Evolutionary conservation across 2,113 vertebrate genomes (phyloP).

Genomic region (Laticauda laticaudata): DNA sequence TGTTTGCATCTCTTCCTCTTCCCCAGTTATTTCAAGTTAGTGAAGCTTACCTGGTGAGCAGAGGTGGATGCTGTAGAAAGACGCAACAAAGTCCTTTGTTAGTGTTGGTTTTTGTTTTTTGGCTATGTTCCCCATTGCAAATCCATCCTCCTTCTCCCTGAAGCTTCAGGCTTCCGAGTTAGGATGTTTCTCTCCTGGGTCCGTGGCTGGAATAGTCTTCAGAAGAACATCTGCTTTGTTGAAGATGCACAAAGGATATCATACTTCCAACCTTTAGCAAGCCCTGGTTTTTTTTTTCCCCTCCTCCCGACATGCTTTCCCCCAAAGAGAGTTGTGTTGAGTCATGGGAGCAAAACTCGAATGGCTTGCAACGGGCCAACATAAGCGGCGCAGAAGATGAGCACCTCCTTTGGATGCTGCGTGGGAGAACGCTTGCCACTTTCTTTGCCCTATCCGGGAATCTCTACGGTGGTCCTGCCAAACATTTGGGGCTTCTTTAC

Average conservation of each 20-base stretch:
- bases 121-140: neutral
- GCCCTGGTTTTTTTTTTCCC: rapidly evolving
- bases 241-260: neutral
- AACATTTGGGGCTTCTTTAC: neutral
- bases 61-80: neutral
- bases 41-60: neutral
- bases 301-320: neutral
- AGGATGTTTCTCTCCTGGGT: neutral
- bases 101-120: neutral
- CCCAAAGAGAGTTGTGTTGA: neutral
- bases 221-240: neutral
- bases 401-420: neutral
- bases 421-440: neutral
- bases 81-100: neutral
- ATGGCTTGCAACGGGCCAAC: neutral
- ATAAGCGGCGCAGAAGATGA: neutral
- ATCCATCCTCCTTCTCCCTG: too few relatives aligned
- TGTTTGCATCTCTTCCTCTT: constrained; percentile 9
- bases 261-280: neutral
- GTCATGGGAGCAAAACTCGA: neutral
- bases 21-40: constrained; percentile 5
- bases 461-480: neutral
- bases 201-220: neutral
- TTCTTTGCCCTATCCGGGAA: neutral
- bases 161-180: neutral